phyloP scores from a whole-genome alignment of 2,113 vertebrate genomes.

The Oxygymnocypris stewartii region DNA sequence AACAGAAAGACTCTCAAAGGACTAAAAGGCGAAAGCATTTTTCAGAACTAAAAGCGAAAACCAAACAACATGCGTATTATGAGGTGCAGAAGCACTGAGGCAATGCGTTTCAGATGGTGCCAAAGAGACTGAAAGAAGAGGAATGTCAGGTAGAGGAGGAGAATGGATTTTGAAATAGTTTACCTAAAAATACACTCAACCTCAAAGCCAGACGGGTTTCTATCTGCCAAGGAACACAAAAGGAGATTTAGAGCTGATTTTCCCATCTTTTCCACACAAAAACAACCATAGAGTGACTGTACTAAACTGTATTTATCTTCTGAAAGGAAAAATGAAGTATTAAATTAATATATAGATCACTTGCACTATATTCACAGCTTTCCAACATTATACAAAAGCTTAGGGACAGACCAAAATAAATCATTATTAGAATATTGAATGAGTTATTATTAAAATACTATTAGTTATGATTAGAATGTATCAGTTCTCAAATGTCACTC shows the following conservation, averaged over 20 bases:
- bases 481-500: neutral
- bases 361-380: neutral
- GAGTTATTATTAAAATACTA: neutral
- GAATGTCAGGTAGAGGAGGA: neutral
- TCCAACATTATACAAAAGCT: neutral
- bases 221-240: conserved; percentile 8
- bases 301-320: neutral
- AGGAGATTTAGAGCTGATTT: neutral
- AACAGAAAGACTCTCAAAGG: neutral
- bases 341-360: neutral
- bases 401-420: neutral
- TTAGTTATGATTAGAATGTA: too few species aligned
- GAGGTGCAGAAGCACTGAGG: neutral
- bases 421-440: neutral
- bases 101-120: neutral
- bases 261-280: neutral
- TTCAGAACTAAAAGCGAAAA: neutral
- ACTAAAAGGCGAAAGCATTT: neutral
- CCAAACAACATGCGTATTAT: neutral
- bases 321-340: neutral
- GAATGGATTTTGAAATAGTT: conserved; percentile 15
- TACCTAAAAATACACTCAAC: conserved; percentile 30
- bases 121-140: neutral
- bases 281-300: neutral
- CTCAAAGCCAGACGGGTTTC: neutral